Percentiles rank a stretch among this genome's conserved stretches.
Evolutionary conservation across 2,888 invertebrate species (phyloP).

Genomic region (Orthosia gothica): DNA sequence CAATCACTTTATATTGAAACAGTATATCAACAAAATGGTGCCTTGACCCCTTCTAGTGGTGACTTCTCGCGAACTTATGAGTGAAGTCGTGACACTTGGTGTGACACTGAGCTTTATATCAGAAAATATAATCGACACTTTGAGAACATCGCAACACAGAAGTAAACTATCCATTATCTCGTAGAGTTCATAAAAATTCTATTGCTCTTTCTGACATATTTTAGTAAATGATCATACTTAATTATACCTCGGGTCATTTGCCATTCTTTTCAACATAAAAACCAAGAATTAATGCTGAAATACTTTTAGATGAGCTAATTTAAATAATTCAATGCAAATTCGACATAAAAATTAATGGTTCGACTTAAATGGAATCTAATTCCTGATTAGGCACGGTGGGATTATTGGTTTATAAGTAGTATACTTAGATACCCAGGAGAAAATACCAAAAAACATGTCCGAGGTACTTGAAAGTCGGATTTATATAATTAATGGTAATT

Average conservation of each 20-base stretch:
- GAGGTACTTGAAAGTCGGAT: constrained; percentile 51
- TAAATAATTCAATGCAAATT: constrained; percentile 68
- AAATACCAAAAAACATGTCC: constrained; percentile 54
- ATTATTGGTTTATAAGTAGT: constrained; percentile 61
- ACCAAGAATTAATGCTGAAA: constrained; percentile 57
- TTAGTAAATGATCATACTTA: constrained; percentile 51
- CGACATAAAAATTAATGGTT: constrained; percentile 68
- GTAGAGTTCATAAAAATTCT: constrained; percentile 39
- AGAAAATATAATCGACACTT: constrained; percentile 68
- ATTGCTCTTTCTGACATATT: constrained; percentile 35
- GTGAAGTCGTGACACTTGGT: constrained; percentile 74
- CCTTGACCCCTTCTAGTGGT: constrained; percentile 75
- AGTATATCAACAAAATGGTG: constrained; percentile 72
- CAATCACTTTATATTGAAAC: constrained; percentile 76
- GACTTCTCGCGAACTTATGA: constrained; percentile 65
- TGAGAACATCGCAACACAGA: constrained; percentile 54
- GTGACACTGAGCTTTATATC: constrained; percentile 67
- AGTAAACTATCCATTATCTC: constrained; percentile 35
- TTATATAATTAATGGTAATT: constrained; percentile 48
- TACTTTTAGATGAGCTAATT: constrained; percentile 60
- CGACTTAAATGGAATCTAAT: constrained; percentile 62
- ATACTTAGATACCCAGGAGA: constrained; percentile 38
- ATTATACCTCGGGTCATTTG: constrained; percentile 55
- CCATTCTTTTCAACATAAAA: constrained; percentile 61
- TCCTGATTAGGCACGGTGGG: constrained; percentile 61